These are phyloP conservation scores for Sprattus sprattus DNA, from an alignment of 2,113 vertebrate species.

Conservation along the genomic window DNA sequence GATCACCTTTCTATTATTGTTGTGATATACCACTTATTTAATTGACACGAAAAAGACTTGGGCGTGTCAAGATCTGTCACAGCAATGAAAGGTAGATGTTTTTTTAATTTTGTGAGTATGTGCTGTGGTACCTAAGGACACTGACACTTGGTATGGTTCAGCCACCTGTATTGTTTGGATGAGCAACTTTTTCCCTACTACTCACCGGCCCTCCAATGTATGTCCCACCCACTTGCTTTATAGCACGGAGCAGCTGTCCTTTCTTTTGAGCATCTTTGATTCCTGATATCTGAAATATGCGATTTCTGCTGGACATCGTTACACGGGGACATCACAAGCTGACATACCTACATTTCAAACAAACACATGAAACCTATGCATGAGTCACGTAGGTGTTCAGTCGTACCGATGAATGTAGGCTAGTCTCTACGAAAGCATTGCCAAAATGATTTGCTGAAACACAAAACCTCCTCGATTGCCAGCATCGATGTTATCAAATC, in stretches of 20 bases:
- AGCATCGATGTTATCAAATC: too few relatives aligned
- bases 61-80: background rate
- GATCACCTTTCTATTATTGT: background rate
- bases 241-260: conserved; percentile 60
- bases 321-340: background rate
- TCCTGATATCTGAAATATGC: conserved; percentile 74
- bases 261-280: conserved; percentile 63
- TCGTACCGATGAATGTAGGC: too few relatives aligned
- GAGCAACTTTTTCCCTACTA: conserved; percentile 27
- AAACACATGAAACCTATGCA: background rate
- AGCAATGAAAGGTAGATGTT: background rate
- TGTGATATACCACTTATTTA: background rate
- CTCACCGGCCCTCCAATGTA: conserved; percentile 75
- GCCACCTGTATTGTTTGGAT: background rate
- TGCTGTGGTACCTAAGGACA: background rate
- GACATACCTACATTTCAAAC: background rate
- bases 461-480: too few relatives aligned
- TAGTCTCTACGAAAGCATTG: too few relatives aligned
- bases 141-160: background rate
- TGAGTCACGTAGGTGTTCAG: too few relatives aligned
- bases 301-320: conserved; percentile 57
- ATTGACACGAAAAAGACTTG: background rate
- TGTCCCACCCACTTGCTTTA: conserved; percentile 64
- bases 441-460: too few relatives aligned
- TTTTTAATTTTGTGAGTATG: background rate